Conservation (phyloP, 2,797 vertebrate genomes). For the Amblyraja radiata region DNA sequence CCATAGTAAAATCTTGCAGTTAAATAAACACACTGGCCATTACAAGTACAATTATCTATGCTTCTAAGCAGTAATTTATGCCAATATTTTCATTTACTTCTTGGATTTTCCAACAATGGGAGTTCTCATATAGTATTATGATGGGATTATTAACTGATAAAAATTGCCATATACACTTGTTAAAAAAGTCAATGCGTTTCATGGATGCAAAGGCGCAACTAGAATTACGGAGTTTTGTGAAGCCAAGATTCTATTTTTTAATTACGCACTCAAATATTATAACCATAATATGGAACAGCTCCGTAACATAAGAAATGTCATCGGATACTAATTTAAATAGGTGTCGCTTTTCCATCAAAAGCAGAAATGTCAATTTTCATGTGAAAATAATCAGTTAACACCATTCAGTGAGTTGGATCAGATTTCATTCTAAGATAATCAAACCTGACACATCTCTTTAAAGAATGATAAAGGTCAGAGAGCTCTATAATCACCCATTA, state of each 20-base stretch:
- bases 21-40: too few relatives aligned
- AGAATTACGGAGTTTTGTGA: not conserved
- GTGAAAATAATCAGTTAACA: not conserved
- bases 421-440: not conserved
- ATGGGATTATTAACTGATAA: not conserved
- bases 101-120: not conserved
- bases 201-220: not conserved
- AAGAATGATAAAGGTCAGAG: not conserved
- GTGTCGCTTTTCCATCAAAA: not conserved
- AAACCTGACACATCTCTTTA: not conserved
- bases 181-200: not conserved
- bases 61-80: not conserved
- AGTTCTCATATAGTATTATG: not conserved
- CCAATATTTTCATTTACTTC: not conserved
- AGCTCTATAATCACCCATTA: not conserved
- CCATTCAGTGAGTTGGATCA: not conserved
- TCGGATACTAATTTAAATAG: not conserved
- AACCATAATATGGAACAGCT: not conserved
- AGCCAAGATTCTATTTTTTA: not conserved
- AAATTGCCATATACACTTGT: not conserved
- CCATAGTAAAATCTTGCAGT: too few relatives aligned
- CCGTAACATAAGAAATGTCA: not conserved
- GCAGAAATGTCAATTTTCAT: constrained; percentile 13
- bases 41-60: too few relatives aligned
- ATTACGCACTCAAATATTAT: not conserved